Base-by-base conservation (phyloP, 2,113 vertebrate genomes). In the Mola mola region DNA sequence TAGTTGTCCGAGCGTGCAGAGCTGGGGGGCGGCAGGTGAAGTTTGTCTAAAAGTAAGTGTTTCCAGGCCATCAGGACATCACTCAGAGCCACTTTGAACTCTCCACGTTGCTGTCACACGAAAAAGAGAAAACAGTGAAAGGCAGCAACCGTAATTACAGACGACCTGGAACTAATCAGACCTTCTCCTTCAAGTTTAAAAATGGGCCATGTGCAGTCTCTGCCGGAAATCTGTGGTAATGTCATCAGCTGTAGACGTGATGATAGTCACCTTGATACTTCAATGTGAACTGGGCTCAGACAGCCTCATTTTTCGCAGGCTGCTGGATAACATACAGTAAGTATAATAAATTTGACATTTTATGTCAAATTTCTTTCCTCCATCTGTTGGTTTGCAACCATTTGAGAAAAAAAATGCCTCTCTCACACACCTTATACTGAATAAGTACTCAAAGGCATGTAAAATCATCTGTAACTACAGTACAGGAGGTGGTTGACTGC, bases 1-100 rank as follows among this genome's bases (percentile, higher is more conserved):
- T 94, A 96, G 81, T 92, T 93, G 79, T 93, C 91, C 68, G 89
- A 83, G 59, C 82, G 75, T 71, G 80, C 75, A 71, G 62, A 79
- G 66, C 67, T 71, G 62, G 92, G 83, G 34, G 75, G 50, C 3
- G 82, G 75, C 81, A 97, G 89, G 74, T 92, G 89, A 82, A 98
- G 84, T 77, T 96, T 98, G 68, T 96, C 93, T 73, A 86, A 80
- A 69, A 98, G 75, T 51, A 98, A 91, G 64, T 93, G 91, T 66
- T 94, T 95, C 96, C 97, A 99, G 8, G 81, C 89, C 89, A 94
- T 72, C 78, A 97, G 77, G n/a, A 97, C 88, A 72, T 97, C 94
- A 77, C 95, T 97, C 66, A 98, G 93, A 33, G 79, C 89, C 51
- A 94, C 93, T 53, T 81, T 73, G 79, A 96, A 99, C 81, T 96